Evolutionary conservation across 2,797 vertebrate genomes (phyloP).

Genomic region (Alosa sapidissima): DNA sequence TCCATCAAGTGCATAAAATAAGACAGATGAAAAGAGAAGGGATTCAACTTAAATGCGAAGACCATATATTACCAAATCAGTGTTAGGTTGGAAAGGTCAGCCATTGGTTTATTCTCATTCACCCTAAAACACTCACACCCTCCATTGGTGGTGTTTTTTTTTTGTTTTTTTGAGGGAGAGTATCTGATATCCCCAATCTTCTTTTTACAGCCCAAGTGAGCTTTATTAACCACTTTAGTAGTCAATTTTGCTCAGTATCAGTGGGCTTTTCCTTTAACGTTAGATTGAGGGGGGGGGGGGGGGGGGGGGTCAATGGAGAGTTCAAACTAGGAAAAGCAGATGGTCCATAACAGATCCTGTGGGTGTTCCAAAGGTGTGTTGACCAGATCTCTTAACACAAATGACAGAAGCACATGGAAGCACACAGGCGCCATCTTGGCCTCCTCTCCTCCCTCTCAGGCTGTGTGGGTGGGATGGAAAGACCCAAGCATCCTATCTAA

Average conservation of each 20-base stretch:
- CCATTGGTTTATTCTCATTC: background rate
- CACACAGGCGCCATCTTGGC: background rate
- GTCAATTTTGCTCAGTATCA: slow-evolving; percentile 44
- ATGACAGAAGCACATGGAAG: background rate
- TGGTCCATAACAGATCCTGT: slow-evolving; percentile 41
- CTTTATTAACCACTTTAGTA: slow-evolving; percentile 15
- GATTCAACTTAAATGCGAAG: background rate
- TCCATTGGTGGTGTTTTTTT: background rate
- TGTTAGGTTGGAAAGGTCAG: background rate
- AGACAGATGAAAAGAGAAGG: background rate
- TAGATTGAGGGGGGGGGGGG: slow-evolving; percentile 25
- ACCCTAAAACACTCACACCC: background rate
- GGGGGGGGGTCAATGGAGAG: slow-evolving; percentile 26
- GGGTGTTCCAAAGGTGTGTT: slow-evolving; percentile 49
- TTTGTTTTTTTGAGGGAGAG: slow-evolving; percentile 28
- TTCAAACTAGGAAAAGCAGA: slow-evolving; percentile 40
- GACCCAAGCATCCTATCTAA: background rate
- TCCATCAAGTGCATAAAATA: slow-evolving; percentile 21
- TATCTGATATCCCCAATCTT: slow-evolving; percentile 45
- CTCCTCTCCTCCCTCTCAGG: background rate
- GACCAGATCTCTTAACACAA: background rate
- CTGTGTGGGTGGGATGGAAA: background rate
- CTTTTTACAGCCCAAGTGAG: background rate
- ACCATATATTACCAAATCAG: background rate
- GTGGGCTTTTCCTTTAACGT: slow-evolving; percentile 48